Base-by-base conservation (phyloP, 1,140 invertebrate genomes). In the Drosophila mauritiana region DNA sequence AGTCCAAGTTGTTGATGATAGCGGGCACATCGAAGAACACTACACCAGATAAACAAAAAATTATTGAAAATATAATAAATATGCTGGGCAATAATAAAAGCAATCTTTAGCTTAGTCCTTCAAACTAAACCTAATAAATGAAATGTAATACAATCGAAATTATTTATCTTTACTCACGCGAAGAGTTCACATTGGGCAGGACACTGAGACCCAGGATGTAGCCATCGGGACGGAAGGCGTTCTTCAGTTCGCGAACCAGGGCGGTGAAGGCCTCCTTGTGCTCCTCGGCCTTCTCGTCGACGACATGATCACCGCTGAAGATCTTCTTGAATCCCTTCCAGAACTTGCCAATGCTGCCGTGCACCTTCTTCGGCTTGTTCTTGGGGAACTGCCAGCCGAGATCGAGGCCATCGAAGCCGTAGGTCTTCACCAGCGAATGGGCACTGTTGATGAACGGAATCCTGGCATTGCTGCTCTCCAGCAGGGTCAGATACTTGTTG, bases 331-430 rank as follows among this genome's bases (percentile, higher is more conserved):
- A 90, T 3, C 94, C 94, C 61, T 96, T 95, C 94, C 95, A 96
- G 73, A 96, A 90, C 1, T 93, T 93, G 94, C 95, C 94, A 39
- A 95, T 93, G 40, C 94, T 93, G 36, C 94, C 93, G 40, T 95
- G 94, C 10, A 97, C 94, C 91, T 97, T 96, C 93, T 96, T 96
- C 12, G 96, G 94, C 91, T 96, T 96, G 49, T 94, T 94, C 57
- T 94, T 94, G 11, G 96, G 95, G 93, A 97, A 97, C 92, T 97
- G 96, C 97, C 97, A 97, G 22, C 96, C 96, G 0, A 98, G 93
- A 84, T 97, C 97, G 1, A 97, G 92, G n/a, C 97, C 97, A 88
- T 97, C 97, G 61, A 97, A 97, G n/a, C 95, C 95, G 74, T 96
- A 96, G 45, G 96, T 95, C 54, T 95, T 95, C 3, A 97, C 91